Percentiles rank a stretch among this genome's conserved stretches.
phyloP scores from a whole-genome alignment of 2,797 vertebrate genomes.

The Gephyroberyx darwinii region DNA sequence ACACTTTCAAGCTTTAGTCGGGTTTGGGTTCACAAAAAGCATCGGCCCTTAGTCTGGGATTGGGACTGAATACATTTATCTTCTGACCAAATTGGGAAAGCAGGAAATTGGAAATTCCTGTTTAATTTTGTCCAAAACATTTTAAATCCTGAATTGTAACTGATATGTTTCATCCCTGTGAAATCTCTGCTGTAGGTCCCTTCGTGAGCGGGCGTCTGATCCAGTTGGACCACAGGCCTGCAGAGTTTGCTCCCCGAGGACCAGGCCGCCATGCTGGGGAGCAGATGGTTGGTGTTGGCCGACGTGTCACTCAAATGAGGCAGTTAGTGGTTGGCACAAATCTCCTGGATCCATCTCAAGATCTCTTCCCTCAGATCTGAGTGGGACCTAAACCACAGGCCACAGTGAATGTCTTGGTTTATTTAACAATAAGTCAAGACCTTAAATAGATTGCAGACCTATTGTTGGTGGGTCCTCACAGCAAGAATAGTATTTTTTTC shows the following conservation, averaged over 20 bases:
- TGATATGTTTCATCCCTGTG: background rate
- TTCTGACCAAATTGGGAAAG: background rate
- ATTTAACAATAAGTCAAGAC: background rate
- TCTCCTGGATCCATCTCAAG: conserved; percentile 35
- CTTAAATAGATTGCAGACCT: background rate
- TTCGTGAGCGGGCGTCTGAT: background rate
- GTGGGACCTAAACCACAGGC: conserved; percentile 3
- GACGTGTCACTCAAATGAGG: conserved; percentile 27
- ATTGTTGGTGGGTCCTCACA: no score
- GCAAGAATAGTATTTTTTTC: no score
- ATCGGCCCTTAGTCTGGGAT: no score
- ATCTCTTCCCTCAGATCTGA: conserved; percentile 10
- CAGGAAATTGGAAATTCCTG: background rate
- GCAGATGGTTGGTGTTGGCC: conserved; percentile 43
- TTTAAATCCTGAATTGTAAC: background rate
- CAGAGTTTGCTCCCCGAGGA: conserved; percentile 26
- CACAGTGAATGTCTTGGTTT: background rate
- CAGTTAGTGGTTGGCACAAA: conserved; percentile 47
- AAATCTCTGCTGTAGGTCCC: background rate
- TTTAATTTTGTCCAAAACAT: background rate
- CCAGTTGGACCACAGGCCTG: conserved; percentile 6
- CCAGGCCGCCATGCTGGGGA: conserved; percentile 20
- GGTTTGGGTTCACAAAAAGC: no score
- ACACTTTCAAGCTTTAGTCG: no score
- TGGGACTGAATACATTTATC: no score